These are phyloP conservation scores for Mylabris sibirica DNA, from an alignment of 2,888 invertebrate species.

Conservation along the genomic window DNA sequence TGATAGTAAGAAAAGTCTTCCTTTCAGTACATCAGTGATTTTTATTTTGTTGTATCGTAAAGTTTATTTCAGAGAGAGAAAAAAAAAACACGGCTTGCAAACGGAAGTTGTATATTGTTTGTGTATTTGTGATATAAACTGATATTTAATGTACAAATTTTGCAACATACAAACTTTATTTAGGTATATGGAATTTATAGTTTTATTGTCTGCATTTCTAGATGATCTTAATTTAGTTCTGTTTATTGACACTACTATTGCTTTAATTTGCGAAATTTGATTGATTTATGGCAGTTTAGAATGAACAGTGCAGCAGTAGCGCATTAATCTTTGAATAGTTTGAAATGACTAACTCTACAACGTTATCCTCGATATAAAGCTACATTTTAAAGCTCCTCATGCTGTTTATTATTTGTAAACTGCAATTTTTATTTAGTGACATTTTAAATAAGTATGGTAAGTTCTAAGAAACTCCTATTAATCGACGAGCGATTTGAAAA, in stretches of 20 bases:
- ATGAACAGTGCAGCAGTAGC: too few species aligned
- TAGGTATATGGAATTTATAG: not conserved
- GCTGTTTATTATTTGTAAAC: too few species aligned
- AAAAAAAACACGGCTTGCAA: not conserved
- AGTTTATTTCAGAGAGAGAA: not conserved
- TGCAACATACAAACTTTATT: not conserved
- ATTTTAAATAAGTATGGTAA: too few species aligned
- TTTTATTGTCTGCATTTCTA: not conserved
- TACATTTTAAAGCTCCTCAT: too few species aligned
- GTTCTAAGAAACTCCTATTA: too few species aligned
- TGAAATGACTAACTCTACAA: not conserved
- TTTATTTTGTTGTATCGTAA: constrained; percentile 2
- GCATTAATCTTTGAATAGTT: not conserved
- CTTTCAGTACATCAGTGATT: constrained; percentile 4
- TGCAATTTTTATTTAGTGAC: too few species aligned
- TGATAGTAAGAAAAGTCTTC: constrained; percentile 1
- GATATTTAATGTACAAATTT: constrained; percentile 8
- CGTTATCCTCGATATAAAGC: not conserved
- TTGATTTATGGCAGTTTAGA: not conserved
- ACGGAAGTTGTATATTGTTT: not conserved
- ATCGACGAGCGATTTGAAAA: too few species aligned
- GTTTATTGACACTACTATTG: not conserved
- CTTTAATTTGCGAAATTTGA: not conserved
- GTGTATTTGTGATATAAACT: not conserved
- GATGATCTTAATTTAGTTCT: not conserved